Base-by-base conservation (phyloP, 53 echinoderm and acorn worm genomes). In the Echinometra lucunter region DNA sequence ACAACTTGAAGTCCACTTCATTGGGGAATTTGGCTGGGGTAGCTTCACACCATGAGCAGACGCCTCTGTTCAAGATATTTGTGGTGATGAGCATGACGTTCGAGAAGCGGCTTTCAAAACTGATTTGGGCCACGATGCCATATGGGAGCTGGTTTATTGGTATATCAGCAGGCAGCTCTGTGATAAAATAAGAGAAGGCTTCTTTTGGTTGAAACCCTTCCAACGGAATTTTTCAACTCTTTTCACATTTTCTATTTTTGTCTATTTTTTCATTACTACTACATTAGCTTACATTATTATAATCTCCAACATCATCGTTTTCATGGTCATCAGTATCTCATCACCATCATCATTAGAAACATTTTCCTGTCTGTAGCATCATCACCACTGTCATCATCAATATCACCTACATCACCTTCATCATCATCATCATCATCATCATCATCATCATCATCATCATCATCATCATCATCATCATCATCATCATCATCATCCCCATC, bases 51-150 rank as follows among this genome's bases (percentile, higher is more conserved):
- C 72, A 69, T 10, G 25, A 27, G 49, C 70, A 12, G 12, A 18
- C 21, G 4, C 78, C 81, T 53, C 80, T 75, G 58, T 57, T 60
- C 11, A 75, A 45, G 38, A 93, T 42, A 37, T 32, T 53, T 5
- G 81, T 55, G 1, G 8, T 57, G 81, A 93, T 80, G 19, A 55
- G 56, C 93, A 93, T 93, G 80, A 80, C 80, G 40, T 93, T 93
- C 56, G 93, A 93, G 81, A 93, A 93, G 18, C 56, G 93, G 10
- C 27, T 6, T 10, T 80, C 93, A 40, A 58, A 93, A 81, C 56
- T 7, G 58, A 93, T 57, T 2, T 78, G 56, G 25, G 49, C 56
- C 23, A 37, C 40, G 19, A 75, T 93, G 35, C 93, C 93, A 4
- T 32, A 38, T 25, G 88, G 88, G 10, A 53, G 88, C 16, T 30